These are phyloP conservation scores for Potamilus streckersoni DNA, from an alignment of 1,140 invertebrate genomes.

Conservation along the genomic window DNA sequence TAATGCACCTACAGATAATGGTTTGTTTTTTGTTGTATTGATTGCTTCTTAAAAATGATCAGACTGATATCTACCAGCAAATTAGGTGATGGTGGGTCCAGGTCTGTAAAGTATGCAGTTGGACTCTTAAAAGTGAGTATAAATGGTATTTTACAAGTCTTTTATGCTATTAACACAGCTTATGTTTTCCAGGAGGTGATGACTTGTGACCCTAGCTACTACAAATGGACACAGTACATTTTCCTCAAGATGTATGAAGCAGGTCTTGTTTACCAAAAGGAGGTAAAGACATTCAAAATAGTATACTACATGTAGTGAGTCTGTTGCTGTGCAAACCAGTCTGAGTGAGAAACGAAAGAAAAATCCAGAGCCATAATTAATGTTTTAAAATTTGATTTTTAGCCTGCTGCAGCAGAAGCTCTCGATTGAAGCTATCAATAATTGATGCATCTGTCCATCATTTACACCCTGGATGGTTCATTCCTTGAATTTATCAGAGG, in stretches of 20 bases:
- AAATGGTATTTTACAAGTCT: too few relatives aligned
- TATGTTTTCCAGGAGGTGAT: slow-evolving; percentile 68
- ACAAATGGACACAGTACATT: slow-evolving; percentile 93
- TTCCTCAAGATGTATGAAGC: slow-evolving; percentile 91
- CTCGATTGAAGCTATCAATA: too few relatives aligned
- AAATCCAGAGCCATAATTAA: too few relatives aligned
- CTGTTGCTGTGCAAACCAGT: neutral
- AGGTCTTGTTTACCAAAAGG: slow-evolving; percentile 87
- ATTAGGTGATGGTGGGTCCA: neutral
- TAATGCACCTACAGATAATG: too few relatives aligned
- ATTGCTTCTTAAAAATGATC: neutral
- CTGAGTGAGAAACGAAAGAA: neutral
- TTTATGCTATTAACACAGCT: neutral
- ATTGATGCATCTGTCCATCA: too few relatives aligned
- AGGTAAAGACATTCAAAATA: slow-evolving; percentile 70
- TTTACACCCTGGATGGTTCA: too few relatives aligned
- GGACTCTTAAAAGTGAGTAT: too few relatives aligned
- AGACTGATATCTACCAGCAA: neutral
- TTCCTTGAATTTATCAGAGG: too few relatives aligned
- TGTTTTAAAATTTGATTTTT: too few relatives aligned
- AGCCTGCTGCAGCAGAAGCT: too few relatives aligned
- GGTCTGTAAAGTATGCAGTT: neutral
- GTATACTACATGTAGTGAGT: too few relatives aligned
- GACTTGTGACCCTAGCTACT: slow-evolving; percentile 73
- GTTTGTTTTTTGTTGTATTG: too few relatives aligned